A percentile compares a stretch with the other conserved stretches of the same genome.
phyloP scores from a whole-genome alignment of 2,888 invertebrate genomes.

The Acanthacorydalis orientalis region DNA sequence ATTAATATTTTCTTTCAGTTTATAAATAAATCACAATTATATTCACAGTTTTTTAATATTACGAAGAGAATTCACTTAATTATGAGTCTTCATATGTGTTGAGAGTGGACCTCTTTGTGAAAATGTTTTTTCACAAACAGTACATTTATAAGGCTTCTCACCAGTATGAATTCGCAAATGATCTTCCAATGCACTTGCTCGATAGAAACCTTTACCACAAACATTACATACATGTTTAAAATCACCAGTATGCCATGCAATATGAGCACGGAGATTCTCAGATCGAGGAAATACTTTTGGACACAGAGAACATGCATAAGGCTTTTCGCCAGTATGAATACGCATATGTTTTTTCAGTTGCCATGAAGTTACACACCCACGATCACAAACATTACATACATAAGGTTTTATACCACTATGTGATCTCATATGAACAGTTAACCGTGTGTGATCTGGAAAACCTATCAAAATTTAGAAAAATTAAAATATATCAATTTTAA shows the following conservation, averaged over 20 bases:
- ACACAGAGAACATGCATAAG: slow-evolving; percentile 24
- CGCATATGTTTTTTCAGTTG: slow-evolving; percentile 28
- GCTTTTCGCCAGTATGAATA: slow-evolving; percentile 29
- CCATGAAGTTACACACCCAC: slow-evolving; percentile 25
- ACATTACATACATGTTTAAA: slow-evolving; percentile 22
- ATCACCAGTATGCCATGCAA: slow-evolving; percentile 25
- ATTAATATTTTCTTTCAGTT: no score
- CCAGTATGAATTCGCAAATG: slow-evolving; percentile 36
- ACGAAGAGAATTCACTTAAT: neutral
- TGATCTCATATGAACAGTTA: slow-evolving; percentile 29
- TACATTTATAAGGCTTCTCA: slow-evolving; percentile 26
- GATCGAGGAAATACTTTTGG: slow-evolving; percentile 23
- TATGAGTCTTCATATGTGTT: slow-evolving; percentile 22
- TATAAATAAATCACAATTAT: no score
- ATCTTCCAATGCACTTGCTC: slow-evolving; percentile 37
- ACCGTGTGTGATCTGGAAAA: slow-evolving; percentile 30
- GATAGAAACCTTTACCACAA: slow-evolving; percentile 38
- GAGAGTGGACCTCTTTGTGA: slow-evolving; percentile 24
- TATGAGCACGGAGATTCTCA: slow-evolving; percentile 23
- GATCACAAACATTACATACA: slow-evolving; percentile 20
- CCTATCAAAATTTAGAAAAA: slow-evolving; percentile 10
- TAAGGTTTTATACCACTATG: slow-evolving; percentile 31
- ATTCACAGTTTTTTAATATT: no score
- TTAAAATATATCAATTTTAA: no score
- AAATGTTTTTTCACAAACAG: slow-evolving; percentile 21